These are phyloP conservation scores for Drosophila prostipennis DNA, from an alignment of 2,888 invertebrate genomes.

Conservation along the genomic window DNA sequence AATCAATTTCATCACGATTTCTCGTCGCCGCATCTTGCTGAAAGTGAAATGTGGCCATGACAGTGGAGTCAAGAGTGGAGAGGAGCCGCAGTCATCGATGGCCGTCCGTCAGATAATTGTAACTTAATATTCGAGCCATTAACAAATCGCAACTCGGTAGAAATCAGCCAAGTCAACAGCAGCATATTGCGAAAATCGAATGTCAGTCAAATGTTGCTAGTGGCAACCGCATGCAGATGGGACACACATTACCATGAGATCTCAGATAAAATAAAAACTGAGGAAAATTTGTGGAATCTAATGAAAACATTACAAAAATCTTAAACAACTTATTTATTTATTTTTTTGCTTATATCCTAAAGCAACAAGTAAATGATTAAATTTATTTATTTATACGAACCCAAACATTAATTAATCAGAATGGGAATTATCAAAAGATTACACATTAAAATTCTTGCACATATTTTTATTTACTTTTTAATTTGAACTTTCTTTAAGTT, in stretches of 20 bases:
- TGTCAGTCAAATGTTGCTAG: slow-evolving; percentile 30
- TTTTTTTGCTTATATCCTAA: no score
- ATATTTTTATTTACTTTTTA: no score
- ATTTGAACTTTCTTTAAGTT: no score
- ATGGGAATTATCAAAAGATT: no score
- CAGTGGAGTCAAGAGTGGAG: slow-evolving; percentile 50
- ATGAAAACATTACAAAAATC: no score
- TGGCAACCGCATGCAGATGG: slow-evolving; percentile 20
- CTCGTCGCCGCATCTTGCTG: slow-evolving; percentile 69
- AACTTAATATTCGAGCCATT: slow-evolving; percentile 75
- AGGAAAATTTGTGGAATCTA: not conserved
- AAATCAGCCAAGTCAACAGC: slow-evolving; percentile 47
- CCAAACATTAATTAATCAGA: no score
- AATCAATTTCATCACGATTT: slow-evolving; percentile 82
- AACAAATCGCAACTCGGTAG: slow-evolving; percentile 65
- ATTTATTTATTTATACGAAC: no score
- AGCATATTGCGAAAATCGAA: slow-evolving; percentile 26
- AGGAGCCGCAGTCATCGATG: slow-evolving; percentile 33
- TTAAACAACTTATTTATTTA: no score
- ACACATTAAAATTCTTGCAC: no score
- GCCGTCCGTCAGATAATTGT: slow-evolving; percentile 63
- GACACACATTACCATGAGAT: slow-evolving; percentile 3
- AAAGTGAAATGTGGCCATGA: slow-evolving; percentile 77
- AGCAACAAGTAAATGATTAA: no score
- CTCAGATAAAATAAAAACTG: not conserved